Conservation (phyloP, 2,888 invertebrate species). For the Drosophila koepferae region DNA sequence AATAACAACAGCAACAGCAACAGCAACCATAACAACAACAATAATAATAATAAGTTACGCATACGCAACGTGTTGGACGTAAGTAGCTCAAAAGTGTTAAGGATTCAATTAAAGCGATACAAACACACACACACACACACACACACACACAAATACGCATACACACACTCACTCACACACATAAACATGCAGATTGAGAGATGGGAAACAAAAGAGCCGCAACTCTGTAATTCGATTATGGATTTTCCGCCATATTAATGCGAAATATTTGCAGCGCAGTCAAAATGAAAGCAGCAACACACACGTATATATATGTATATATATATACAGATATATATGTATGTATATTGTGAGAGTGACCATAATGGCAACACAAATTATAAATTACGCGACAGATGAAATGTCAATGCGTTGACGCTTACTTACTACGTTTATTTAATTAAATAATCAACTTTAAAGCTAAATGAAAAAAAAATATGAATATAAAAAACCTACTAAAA, state of each 20-base stretch:
- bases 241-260: constrained; percentile 82
- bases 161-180: constrained; percentile 12
- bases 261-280: constrained; percentile 79
- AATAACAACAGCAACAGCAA: constrained; percentile 24
- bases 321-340: not conserved
- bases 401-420: constrained; percentile 73
- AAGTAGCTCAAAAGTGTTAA: constrained; percentile 83
- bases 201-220: constrained; percentile 76
- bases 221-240: constrained; percentile 80
- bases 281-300: constrained; percentile 54
- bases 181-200: constrained; percentile 20
- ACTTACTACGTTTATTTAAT: constrained; percentile 80
- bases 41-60: constrained; percentile 73
- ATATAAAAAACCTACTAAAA: too few relatives aligned
- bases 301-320: constrained; percentile 14
- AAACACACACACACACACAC: constrained; percentile 55
- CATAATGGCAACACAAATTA: constrained; percentile 78
- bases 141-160: constrained; percentile 12
- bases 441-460: constrained; percentile 53
- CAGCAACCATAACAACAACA: constrained; percentile 22
- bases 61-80: constrained; percentile 77
- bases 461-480: not conserved
- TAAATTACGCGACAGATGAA: constrained; percentile 81
- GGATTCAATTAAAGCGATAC: constrained; percentile 83
- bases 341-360: constrained; percentile 14